Conservation (phyloP, 2,797 vertebrate genomes). For the Naso thynnoides region DNA sequence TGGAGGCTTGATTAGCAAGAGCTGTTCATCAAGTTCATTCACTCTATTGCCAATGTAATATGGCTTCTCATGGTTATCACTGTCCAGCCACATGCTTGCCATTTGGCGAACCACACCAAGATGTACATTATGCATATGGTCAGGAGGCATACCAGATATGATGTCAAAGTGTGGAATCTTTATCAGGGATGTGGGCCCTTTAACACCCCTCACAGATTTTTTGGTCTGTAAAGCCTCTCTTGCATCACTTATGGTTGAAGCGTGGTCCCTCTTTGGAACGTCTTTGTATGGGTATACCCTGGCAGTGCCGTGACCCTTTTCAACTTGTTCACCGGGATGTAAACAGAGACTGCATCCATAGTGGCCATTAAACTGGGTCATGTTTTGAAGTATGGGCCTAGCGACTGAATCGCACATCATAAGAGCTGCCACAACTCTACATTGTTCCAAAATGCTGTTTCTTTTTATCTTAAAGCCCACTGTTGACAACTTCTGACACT, state of each 20-base stretch:
- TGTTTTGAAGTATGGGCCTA: constrained; percentile 9
- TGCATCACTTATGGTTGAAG: constrained; percentile 22
- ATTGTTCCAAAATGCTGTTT: constrained; percentile 21
- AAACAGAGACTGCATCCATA: not conserved
- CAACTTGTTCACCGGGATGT: constrained; percentile 13
- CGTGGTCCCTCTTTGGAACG: constrained; percentile 20
- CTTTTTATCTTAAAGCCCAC: constrained; percentile 31
- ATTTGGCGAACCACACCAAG: constrained; percentile 57
- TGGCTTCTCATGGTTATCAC: constrained; percentile 49
- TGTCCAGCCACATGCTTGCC: constrained; percentile 55
- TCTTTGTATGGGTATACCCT: constrained; percentile 27
- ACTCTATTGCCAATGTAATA: constrained; percentile 32
- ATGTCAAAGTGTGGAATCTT: constrained; percentile 54
- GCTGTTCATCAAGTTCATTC: constrained; percentile 18
- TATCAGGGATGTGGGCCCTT: constrained; percentile 14
- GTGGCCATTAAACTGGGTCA: constrained; percentile 15
- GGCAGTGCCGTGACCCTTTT: constrained; percentile 13
- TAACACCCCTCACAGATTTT: constrained; percentile 31
- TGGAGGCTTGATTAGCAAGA: constrained; percentile 19
- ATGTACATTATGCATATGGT: constrained; percentile 61
- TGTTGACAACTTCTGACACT: constrained; percentile 50
- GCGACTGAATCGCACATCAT: constrained; percentile 16
- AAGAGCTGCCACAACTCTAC: constrained; percentile 20
- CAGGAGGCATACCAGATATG: constrained; percentile 57
- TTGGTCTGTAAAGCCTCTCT: not conserved